phyloP scores from a whole-genome alignment of 2,113 vertebrate species.

The Indri indri region DNA sequence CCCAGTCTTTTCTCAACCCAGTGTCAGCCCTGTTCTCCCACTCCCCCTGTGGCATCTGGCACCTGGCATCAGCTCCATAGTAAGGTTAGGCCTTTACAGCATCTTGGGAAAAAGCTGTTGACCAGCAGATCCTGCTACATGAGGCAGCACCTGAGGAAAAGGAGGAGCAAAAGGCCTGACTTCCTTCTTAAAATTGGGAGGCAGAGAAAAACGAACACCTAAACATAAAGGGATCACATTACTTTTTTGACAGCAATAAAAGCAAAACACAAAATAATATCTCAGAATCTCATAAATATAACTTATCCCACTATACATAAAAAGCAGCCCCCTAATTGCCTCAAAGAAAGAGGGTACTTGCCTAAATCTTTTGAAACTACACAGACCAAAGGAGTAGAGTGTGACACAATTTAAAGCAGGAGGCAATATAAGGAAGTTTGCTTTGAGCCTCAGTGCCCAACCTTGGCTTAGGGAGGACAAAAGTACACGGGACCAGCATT shows the following conservation, averaged over 20 bases:
- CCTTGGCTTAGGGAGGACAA: background rate
- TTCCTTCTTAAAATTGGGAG: background rate
- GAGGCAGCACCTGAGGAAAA: background rate
- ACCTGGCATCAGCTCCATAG: background rate
- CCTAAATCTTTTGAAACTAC: background rate
- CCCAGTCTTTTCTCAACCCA: background rate
- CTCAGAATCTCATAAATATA: background rate
- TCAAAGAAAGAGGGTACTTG: background rate
- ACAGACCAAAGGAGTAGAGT: background rate
- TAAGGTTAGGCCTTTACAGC: background rate
- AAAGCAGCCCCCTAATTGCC: background rate
- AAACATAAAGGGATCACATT: background rate
- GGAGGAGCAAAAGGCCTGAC: background rate
- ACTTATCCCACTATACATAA: background rate
- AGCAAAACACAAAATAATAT: slow-evolving; percentile 19
- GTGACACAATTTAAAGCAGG: background rate
- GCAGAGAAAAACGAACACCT: background rate
- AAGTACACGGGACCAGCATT: background rate
- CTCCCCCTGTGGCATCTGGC: too few species aligned
- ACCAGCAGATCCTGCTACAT: background rate
- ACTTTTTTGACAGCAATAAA: background rate
- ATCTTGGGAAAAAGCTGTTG: background rate
- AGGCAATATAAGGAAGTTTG: background rate
- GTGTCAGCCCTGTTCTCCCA: background rate
- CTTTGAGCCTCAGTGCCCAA: background rate